These are phyloP conservation scores for Bergia sp. DNA, from an alignment of 92 coral and sea anemone species.

Conservation along the genomic window DNA sequence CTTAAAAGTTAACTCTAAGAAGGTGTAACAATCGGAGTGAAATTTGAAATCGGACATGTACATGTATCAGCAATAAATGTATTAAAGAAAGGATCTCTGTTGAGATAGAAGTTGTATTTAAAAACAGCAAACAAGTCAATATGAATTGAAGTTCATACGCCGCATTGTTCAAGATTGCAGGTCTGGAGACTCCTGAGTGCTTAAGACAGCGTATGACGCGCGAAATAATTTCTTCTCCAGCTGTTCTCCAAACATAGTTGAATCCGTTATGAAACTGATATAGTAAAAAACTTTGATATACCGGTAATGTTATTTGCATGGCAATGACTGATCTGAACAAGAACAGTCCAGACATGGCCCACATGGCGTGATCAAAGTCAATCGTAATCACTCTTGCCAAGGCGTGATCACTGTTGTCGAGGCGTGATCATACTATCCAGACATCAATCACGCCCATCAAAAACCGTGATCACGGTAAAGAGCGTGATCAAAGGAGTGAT, in stretches of 20 bases:
- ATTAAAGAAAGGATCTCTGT: background rate
- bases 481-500: constrained; percentile 54
- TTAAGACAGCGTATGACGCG: background rate
- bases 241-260: background rate
- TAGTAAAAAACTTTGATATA: background rate
- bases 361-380: background rate
- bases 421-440: background rate
- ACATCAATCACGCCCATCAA: too few relatives aligned
- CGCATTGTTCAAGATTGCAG: background rate
- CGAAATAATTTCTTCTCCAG: background rate
- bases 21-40: too few relatives aligned
- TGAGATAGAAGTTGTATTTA: too few relatives aligned
- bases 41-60: background rate
- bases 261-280: background rate
- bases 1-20: too few relatives aligned
- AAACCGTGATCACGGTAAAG: background rate
- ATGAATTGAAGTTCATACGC: background rate
- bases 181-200: background rate
- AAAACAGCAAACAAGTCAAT: too few relatives aligned
- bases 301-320: too few relatives aligned
- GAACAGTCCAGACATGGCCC: background rate
- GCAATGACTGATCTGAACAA: background rate
- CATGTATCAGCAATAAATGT: background rate
- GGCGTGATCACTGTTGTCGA: background rate
- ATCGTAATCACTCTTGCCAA: background rate